Conservation (phyloP, 2,888 invertebrate species). For the Melanostoma scalare region DNA sequence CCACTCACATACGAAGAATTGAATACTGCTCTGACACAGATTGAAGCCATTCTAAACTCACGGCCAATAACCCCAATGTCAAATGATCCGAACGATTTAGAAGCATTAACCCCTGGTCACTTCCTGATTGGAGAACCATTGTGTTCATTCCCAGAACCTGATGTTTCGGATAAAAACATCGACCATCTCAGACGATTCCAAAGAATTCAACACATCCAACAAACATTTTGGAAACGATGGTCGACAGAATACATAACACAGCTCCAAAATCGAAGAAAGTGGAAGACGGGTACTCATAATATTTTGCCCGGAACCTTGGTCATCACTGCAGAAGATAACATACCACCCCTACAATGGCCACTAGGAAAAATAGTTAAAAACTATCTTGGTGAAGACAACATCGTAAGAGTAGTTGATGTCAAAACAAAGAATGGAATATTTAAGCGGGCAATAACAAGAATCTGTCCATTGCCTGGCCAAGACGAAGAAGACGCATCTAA, state of each 20-base stretch:
- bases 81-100: too few relatives aligned
- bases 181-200: constrained; percentile 1
- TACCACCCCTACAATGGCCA: constrained; percentile 35
- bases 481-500: not conserved
- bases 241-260: constrained; percentile 19
- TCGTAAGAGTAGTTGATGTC: constrained; percentile 30
- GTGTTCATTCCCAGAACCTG: not conserved
- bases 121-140: not conserved
- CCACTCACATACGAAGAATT: not conserved
- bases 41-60: not conserved
- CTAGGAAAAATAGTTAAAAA: constrained; percentile 13
- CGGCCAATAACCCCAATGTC: not conserved
- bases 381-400: constrained; percentile 5
- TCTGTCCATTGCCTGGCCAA: not conserved
- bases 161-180: not conserved
- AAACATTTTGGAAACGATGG: constrained; percentile 18
- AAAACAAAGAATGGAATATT: constrained; percentile 17
- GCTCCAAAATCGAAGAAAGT: constrained; percentile 45
- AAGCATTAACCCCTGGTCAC: too few relatives aligned
- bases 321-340: constrained; percentile 37
- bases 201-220: not conserved
- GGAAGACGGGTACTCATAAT: not conserved
- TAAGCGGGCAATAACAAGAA: constrained; percentile 13
- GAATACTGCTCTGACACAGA: not conserved
- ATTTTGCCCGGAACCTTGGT: constrained; percentile 15